These are phyloP conservation scores for Apantesis nais DNA, from an alignment of 2,888 invertebrate species.

Conservation along the genomic window DNA sequence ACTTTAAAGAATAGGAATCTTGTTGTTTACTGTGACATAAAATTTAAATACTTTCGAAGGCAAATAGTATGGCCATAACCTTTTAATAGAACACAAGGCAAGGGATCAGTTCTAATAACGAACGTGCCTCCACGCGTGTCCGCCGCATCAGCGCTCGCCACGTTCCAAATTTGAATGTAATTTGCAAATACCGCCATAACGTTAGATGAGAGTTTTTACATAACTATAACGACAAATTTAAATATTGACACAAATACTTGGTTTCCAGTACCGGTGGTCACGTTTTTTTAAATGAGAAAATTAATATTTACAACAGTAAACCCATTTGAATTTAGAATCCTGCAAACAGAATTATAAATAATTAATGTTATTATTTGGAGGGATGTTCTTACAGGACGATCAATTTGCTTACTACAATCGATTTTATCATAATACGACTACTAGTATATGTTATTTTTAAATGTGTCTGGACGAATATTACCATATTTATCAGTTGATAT, in stretches of 20 bases:
- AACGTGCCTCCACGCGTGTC: conserved; percentile 52
- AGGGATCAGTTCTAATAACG: conserved; percentile 44
- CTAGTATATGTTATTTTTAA: not conserved
- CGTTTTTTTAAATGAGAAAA: not conserved
- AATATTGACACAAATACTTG: conserved; percentile 15
- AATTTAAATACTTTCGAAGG: not conserved
- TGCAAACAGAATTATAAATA: not conserved
- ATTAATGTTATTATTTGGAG: not conserved
- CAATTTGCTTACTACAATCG: not conserved
- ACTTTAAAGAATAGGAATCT: no score
- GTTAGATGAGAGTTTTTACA: conserved; percentile 38
- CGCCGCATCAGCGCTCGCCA: conserved; percentile 49
- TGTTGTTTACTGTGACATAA: no score
- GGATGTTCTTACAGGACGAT: not conserved
- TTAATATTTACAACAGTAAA: not conserved
- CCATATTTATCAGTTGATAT: not conserved
- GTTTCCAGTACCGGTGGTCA: conserved; percentile 3
- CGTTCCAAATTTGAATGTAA: conserved; percentile 53
- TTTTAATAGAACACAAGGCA: conserved; percentile 25
- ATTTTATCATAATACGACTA: no score
- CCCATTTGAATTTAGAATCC: not conserved
- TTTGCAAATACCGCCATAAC: conserved; percentile 33
- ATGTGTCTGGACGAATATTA: not conserved
- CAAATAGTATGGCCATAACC: conserved; percentile 10
- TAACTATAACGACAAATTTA: conserved; percentile 18